Evolutionary conservation across 2,113 vertebrate species (phyloP).

Genomic region (Hyperopisus bebe): DNA sequence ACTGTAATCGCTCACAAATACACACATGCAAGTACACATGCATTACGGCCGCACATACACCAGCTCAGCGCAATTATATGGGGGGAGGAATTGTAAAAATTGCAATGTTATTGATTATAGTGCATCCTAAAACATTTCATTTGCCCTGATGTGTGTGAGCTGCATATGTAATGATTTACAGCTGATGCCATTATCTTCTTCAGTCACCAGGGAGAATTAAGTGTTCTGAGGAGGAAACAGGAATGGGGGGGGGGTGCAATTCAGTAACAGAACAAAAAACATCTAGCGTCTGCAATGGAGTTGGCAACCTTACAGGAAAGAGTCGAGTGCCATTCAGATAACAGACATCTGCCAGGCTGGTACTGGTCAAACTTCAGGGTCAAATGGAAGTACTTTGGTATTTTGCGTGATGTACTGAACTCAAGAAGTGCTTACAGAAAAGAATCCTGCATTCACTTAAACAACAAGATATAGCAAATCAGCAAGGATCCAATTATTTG

Average conservation of each 20-base stretch:
- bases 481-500: not conserved
- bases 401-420: not conserved
- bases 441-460: not conserved
- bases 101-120: slow-evolving; percentile 63
- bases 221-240: not conserved
- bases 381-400: slow-evolving; percentile 37
- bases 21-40: not conserved
- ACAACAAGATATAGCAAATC: not conserved
- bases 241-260: slow-evolving; percentile 41
- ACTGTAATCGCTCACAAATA: not conserved
- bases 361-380: not conserved
- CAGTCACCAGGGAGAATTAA: slow-evolving; percentile 24
- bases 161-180: slow-evolving; percentile 21
- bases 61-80: slow-evolving; percentile 51
- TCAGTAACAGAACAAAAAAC: slow-evolving; percentile 19
- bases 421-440: not conserved
- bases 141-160: slow-evolving; percentile 48
- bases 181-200: not conserved
- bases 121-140: slow-evolving; percentile 63
- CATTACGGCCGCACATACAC: not conserved
- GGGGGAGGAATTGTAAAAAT: slow-evolving; percentile 54
- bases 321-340: slow-evolving; percentile 10
- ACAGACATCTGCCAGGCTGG: not conserved
- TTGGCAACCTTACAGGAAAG: slow-evolving; percentile 35
- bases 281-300: slow-evolving; percentile 23